Conservation (phyloP, 1,140 invertebrate genomes). For the Drosophila repletoides region DNA sequence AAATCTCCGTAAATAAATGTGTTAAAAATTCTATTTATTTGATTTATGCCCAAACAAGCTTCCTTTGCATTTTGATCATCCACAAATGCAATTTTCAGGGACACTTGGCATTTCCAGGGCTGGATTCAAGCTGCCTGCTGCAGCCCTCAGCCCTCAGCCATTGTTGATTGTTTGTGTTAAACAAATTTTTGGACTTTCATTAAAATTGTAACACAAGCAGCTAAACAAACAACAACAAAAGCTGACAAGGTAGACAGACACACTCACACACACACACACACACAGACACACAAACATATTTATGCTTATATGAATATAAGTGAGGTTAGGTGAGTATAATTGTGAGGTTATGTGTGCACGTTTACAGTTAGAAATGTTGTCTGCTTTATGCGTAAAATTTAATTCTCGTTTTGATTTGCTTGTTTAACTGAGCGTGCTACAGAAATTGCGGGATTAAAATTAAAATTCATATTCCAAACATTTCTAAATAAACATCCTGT, state of each 20-base stretch:
- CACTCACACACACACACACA: background rate
- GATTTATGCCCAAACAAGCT: background rate
- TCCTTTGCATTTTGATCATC: slow-evolving; percentile 21
- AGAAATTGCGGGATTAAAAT: slow-evolving; percentile 15
- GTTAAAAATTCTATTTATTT: background rate
- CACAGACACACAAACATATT: background rate
- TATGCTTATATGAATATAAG: background rate
- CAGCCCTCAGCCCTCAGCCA: background rate
- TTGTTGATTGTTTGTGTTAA: slow-evolving; percentile 37
- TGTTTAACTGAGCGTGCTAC: slow-evolving; percentile 37
- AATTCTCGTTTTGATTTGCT: slow-evolving; percentile 47
- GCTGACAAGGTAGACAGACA: background rate
- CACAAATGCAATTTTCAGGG: slow-evolving; percentile 34
- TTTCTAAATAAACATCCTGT: slow-evolving; percentile 8
- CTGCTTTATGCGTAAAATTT: slow-evolving; percentile 21
- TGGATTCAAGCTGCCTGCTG: background rate
- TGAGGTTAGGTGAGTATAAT: slow-evolving; percentile 6
- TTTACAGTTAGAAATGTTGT: slow-evolving; percentile 2
- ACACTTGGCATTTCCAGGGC: background rate
- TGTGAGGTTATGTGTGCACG: background rate
- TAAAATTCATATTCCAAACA: slow-evolving; percentile 16
- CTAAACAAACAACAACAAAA: slow-evolving; percentile 26
- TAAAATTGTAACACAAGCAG: slow-evolving; percentile 41
- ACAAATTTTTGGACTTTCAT: slow-evolving; percentile 51
- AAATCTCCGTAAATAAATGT: too few species aligned